Evolutionary conservation across 2,797 vertebrate genomes (phyloP).

Genomic region (Lepidocolaptes lacrymiger): DNA sequence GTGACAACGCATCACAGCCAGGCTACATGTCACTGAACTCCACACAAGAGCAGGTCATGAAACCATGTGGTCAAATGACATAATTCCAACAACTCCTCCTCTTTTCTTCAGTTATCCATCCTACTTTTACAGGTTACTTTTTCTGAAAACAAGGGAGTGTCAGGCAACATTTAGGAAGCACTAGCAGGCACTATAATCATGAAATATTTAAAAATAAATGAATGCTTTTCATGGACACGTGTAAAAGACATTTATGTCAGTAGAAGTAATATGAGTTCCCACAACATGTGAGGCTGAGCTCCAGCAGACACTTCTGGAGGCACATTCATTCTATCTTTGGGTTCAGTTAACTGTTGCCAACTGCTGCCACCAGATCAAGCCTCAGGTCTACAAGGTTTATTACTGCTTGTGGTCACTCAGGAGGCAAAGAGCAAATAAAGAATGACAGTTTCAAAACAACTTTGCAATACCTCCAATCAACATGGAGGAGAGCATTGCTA

Average conservation of each 20-base stretch:
- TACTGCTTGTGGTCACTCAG: not conserved
- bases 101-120: not conserved
- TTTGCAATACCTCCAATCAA: not conserved
- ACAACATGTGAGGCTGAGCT: not conserved
- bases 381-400: not conserved
- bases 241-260: not conserved
- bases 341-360: fast-evolving
- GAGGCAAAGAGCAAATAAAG: not conserved
- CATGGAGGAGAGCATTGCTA: not conserved
- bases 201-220: not conserved
- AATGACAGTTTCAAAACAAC: not conserved
- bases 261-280: not conserved
- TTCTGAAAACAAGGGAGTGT: not conserved
- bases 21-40: not conserved
- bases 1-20: not conserved
- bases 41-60: not conserved
- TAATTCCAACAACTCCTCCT: not conserved
- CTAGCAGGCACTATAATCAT: not conserved
- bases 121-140: not conserved
- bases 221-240: not conserved
- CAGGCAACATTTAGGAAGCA: not conserved
- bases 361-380: not conserved
- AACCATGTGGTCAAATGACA: not conserved
- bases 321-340: not conserved
- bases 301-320: not conserved